These are phyloP conservation scores for Coelogynopora nodosa DNA, from an alignment of 2,888 invertebrate genomes.

Conservation along the genomic window DNA sequence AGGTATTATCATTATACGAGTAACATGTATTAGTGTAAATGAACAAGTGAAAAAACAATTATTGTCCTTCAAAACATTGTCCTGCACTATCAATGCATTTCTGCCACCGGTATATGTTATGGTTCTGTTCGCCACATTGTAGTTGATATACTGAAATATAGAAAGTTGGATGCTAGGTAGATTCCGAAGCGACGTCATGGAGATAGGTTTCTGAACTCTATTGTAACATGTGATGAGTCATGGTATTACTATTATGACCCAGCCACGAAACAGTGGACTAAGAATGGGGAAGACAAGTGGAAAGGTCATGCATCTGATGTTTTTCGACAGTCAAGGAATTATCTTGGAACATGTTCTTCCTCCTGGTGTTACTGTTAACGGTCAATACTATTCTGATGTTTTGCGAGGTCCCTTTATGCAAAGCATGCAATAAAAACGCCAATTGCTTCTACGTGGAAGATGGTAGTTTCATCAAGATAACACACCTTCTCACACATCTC, in stretches of 20 bases:
- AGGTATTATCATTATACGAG: too few species aligned
- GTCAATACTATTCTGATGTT: too few species aligned
- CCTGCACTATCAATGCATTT: too few species aligned
- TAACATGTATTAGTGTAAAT: too few species aligned
- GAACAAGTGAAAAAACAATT: too few species aligned
- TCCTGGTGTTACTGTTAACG: too few species aligned
- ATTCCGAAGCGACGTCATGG: conserved; percentile 5
- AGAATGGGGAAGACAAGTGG: neutral
- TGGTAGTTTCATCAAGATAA: neutral
- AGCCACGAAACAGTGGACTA: neutral
- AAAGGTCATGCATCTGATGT: too few species aligned
- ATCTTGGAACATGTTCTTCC: too few species aligned
- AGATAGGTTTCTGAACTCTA: conserved; percentile 19
- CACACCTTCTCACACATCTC: neutral
- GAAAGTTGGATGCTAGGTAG: neutral
- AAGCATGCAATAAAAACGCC: neutral
- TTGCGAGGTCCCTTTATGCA: neutral
- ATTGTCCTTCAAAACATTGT: too few species aligned
- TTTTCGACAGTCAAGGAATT: too few species aligned
- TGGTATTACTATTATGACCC: conserved; percentile 16
- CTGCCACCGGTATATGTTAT: too few species aligned
- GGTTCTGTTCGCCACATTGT: neutral
- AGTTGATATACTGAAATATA: neutral
- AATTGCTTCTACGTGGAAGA: neutral
- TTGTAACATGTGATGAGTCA: conserved; percentile 20